Evolutionary conservation across 1,140 invertebrate species (phyloP), one percentile per base, ranked within the genome.

Genomic region (Zaprionus kolodkinae): DNA sequence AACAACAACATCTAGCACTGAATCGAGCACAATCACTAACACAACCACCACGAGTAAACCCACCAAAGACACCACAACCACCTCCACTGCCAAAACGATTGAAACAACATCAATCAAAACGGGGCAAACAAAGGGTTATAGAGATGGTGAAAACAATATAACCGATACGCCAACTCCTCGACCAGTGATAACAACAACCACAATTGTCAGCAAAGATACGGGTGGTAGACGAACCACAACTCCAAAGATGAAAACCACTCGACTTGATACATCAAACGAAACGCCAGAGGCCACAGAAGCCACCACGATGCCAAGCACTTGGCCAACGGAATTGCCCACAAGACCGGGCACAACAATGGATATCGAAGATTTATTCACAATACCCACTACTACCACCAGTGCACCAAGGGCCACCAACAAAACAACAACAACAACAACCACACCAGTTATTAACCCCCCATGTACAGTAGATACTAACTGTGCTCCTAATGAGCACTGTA

Each of bases 401-500:
- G 66, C 77, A 61, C 80, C 76, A 54, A 56, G 35, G 54, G 66
- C 69, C 15, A 80, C 67, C 76, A 79, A 69, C 21, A 90, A 84
- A 52, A 79, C 75, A 30, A 91, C 87, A 57, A 36, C 27, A 5
- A 71, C 76, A 40, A 89, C 86, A 69, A 79, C 59, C 91, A 78
- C 72, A 87, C 79, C 21, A 83, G 78, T 91, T 76, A 87, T 92
- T 72, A 94, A 91, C 87, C 73, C 79, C 87, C 73, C 79, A 75
- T 92, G 91, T 92, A 91, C 87, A 76, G 75, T 91, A 84, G 85
- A 92, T 91, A 91, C 91, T 92, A 92, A 95, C 63, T 95, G 94
- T 81, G 89, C 93, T 36, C 76, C 91, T 63, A 92, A 92, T 64
- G 93, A 94, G 90, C 93, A 93, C 52, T 95, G 95, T 85, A 92